These are phyloP conservation scores for Tortrix viridana DNA, from an alignment of 2,888 invertebrate genomes.

Conservation along the genomic window DNA sequence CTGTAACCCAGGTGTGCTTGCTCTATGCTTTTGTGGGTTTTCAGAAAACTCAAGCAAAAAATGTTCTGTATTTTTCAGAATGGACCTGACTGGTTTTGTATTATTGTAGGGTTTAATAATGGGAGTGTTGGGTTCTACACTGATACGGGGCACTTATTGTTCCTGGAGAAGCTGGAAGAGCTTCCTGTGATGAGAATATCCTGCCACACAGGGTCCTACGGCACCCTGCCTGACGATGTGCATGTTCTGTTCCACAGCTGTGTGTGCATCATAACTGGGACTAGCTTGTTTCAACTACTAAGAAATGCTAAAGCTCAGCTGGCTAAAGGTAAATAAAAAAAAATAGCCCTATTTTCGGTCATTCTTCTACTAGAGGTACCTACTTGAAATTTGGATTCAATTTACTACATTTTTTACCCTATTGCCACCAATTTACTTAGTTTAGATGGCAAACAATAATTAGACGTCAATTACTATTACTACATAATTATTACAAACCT, in stretches of 20 bases:
- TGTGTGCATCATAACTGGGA: slow-evolving; percentile 90
- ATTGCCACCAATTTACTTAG: no score
- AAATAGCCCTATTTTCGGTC: no score
- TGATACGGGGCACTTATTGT: slow-evolving; percentile 91
- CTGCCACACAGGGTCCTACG: slow-evolving; percentile 86
- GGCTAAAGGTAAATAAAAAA: slow-evolving; percentile 86
- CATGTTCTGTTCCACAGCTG: slow-evolving; percentile 89
- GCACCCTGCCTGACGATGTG: slow-evolving; percentile 86
- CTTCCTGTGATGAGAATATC: slow-evolving; percentile 91
- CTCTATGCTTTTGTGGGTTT: not conserved
- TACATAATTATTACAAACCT: no score
- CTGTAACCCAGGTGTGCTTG: no score
- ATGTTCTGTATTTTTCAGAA: slow-evolving; percentile 67
- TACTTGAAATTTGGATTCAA: not conserved
- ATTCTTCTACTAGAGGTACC: no score
- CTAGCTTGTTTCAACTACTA: slow-evolving; percentile 91
- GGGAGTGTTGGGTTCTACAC: slow-evolving; percentile 95
- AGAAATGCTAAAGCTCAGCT: slow-evolving; percentile 91
- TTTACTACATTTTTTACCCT: no score
- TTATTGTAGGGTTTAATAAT: slow-evolving; percentile 93
- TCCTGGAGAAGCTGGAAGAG: slow-evolving; percentile 93
- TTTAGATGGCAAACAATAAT: no score
- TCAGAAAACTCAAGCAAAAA: not conserved
- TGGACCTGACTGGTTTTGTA: slow-evolving; percentile 96
- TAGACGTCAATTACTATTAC: no score